Percentiles rank a stretch among this genome's conserved stretches.
These are phyloP conservation scores for Eidolon helvum DNA, from an alignment of 2,113 vertebrate genomes.

Conservation along the genomic window DNA sequence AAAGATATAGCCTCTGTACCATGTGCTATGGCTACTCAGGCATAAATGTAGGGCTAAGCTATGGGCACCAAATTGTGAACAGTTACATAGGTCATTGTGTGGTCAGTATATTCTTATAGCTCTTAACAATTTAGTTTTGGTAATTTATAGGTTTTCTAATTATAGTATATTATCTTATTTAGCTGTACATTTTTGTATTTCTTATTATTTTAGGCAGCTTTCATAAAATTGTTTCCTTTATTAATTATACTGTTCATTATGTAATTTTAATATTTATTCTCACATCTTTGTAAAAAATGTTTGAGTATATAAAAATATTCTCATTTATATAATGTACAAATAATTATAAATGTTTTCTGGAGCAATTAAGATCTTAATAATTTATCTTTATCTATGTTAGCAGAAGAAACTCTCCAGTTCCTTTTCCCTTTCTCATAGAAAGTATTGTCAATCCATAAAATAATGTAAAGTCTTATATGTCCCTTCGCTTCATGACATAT, in stretches of 20 bases:
- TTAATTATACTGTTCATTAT: neutral
- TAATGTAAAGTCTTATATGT: neutral
- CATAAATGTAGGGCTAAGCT: neutral
- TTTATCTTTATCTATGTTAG: neutral
- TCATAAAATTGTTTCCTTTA: neutral
- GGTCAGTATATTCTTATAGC: neutral
- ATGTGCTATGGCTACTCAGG: no score
- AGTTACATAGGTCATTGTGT: neutral
- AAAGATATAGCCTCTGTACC: neutral
- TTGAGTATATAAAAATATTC: neutral
- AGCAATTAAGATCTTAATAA: neutral
- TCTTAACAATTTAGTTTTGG: neutral
- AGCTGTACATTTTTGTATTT: neutral
- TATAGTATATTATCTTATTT: neutral
- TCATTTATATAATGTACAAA: neutral
- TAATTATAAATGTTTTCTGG: neutral
- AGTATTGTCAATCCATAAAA: neutral
- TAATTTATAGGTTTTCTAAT: neutral
- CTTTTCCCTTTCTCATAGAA: neutral
- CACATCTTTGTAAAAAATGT: neutral
- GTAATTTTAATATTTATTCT: neutral
- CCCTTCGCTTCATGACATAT: neutral
- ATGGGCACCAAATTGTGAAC: neutral
- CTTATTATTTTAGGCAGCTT: neutral
- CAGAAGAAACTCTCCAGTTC: neutral